A percentile compares a stretch with the other conserved stretches of the same genome.
Conservation (phyloP, 2,797 vertebrate genomes). For the Protonibea diacanthus region DNA sequence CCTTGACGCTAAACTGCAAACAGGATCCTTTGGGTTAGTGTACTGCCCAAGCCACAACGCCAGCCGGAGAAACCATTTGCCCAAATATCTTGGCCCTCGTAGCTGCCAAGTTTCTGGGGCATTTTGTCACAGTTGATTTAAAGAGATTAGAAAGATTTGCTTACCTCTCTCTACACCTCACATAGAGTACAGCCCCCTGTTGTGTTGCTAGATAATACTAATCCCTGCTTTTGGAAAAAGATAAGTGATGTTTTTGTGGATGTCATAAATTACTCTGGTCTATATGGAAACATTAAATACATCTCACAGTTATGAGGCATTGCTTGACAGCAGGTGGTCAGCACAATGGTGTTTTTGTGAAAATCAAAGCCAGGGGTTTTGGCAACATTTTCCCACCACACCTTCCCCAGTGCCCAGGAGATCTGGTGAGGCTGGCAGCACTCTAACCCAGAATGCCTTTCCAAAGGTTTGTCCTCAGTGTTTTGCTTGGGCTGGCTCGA, state of each 20-base stretch:
- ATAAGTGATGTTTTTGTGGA: constrained; percentile 20
- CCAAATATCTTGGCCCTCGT: constrained; percentile 45
- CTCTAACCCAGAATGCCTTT: constrained; percentile 47
- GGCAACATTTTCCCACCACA: constrained; percentile 37
- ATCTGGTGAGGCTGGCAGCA: constrained; percentile 49
- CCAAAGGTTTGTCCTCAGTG: constrained; percentile 41
- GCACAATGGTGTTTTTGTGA: constrained; percentile 4
- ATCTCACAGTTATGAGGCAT: neutral
- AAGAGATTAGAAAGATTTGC: constrained; percentile 53
- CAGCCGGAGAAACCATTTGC: constrained; percentile 70
- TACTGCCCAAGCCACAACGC: constrained; percentile 51
- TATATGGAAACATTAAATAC: constrained; percentile 28
- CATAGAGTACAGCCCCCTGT: neutral
- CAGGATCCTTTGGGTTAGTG: constrained; percentile 58
- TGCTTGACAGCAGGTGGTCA: constrained; percentile 33
- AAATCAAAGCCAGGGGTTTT: constrained; percentile 41
- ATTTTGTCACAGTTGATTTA: constrained; percentile 59
- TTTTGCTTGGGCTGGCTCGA: constrained; percentile 28
- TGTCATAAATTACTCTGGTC: constrained; percentile 15
- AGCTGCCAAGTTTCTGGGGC: constrained; percentile 44
- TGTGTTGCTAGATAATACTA: constrained; percentile 26
- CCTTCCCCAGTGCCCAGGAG: constrained; percentile 41
- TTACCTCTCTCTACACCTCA: constrained; percentile 29
- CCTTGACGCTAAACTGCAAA: constrained; percentile 55
- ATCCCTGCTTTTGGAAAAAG: constrained; percentile 30